Evolutionary conservation across 2,113 vertebrate genomes (phyloP).

Genomic region (Xenopus tropicalis): UCB_Xtro_10.0 CM004444.2:34346501-34347000

Average conservation of each 20-base stretch:
- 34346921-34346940: not conserved
- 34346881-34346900: not conserved
- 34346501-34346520: no score
- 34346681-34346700: not conserved
- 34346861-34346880: not conserved
- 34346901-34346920: not conserved
- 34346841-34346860: conserved; percentile 28
- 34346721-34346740: conserved; percentile 27
- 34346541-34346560: no score
- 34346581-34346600: no score
- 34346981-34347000: no score
- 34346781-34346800: conserved; percentile 1
- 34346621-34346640: no score
- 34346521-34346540: no score
- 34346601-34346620: no score
- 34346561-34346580: no score
- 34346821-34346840: conserved; percentile 19
- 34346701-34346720: not conserved
- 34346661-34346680: no score
- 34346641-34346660: no score
- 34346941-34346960: not conserved
- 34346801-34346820: conserved; percentile 25
- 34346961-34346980: not conserved
- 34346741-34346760: conserved; percentile 16
- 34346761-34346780: conserved; percentile 8